phyloP scores from a whole-genome alignment of 2,113 vertebrate species.

The Protobothrops flavoviridis region DNA sequence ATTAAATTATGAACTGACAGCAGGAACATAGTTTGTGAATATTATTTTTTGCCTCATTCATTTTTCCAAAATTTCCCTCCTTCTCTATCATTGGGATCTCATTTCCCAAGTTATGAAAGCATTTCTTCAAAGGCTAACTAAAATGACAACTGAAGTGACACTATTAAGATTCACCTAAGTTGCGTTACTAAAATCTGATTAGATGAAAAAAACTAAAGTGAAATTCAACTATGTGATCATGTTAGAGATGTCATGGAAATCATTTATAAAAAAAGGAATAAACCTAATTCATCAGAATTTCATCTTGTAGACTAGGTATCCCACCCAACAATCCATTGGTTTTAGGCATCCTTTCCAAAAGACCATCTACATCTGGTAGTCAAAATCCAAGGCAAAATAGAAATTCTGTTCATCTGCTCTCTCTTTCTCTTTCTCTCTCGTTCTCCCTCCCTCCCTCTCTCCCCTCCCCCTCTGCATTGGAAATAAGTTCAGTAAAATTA shows the following conservation, averaged over 20 bases:
- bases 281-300: neutral
- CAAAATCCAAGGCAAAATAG: neutral
- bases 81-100: neutral
- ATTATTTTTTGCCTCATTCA: neutral
- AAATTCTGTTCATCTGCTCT: neutral
- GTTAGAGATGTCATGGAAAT: neutral
- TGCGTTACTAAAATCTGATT: neutral
- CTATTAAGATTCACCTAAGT: neutral
- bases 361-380: neutral
- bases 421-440: neutral
- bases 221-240: neutral
- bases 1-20: neutral
- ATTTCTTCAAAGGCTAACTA: neutral
- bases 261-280: neutral
- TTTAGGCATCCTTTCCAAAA: neutral
- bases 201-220: neutral
- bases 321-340: neutral
- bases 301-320: neutral
- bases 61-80: neutral
- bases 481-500: neutral
- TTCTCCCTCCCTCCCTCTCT: neutral
- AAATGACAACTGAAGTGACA: neutral
- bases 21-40: neutral
- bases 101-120: neutral
- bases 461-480: neutral